A percentile compares a stretch with the other conserved stretches of the same genome.
phyloP scores from a whole-genome alignment of 2,888 invertebrate species.

The Belgica antarctica region DNA sequence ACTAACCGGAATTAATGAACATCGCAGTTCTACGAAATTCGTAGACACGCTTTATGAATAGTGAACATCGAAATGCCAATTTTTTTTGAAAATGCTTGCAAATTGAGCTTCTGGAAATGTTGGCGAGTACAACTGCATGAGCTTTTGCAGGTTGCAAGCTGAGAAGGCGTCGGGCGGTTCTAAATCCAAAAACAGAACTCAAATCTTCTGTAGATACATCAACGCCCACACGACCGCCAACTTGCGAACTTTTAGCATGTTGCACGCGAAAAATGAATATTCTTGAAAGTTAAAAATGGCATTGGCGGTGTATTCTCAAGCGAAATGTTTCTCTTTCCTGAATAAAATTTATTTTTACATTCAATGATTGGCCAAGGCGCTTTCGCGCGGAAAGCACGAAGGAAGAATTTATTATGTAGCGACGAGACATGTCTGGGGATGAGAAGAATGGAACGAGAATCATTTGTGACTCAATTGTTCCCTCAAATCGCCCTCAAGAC shows the following conservation, averaged over 20 bases:
- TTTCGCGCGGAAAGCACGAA: neutral
- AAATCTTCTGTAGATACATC: too few relatives aligned
- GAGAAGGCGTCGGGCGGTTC: too few relatives aligned
- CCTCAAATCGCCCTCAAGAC: too few relatives aligned
- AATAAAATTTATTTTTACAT: slow-evolving; percentile 18
- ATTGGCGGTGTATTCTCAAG: neutral
- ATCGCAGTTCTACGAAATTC: neutral
- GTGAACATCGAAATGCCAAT: neutral
- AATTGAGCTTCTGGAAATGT: neutral
- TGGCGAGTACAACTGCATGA: neutral
- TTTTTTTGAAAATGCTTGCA: neutral
- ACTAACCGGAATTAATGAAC: too few relatives aligned
- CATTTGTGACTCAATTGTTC: neutral
- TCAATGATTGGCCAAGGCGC: neutral
- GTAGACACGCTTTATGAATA: neutral
- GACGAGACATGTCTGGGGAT: slow-evolving; percentile 9
- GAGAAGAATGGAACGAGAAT: neutral
- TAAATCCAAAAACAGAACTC: neutral
- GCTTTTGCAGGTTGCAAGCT: neutral
- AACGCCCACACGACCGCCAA: too few relatives aligned
- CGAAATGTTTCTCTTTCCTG: neutral
- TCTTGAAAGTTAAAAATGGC: neutral
- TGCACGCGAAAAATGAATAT: slow-evolving; percentile 3
- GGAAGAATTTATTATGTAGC: neutral
- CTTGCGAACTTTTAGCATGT: slow-evolving; percentile 9